phyloP scores from a whole-genome alignment of 2,797 vertebrate species.

The Florisuga fusca region DNA sequence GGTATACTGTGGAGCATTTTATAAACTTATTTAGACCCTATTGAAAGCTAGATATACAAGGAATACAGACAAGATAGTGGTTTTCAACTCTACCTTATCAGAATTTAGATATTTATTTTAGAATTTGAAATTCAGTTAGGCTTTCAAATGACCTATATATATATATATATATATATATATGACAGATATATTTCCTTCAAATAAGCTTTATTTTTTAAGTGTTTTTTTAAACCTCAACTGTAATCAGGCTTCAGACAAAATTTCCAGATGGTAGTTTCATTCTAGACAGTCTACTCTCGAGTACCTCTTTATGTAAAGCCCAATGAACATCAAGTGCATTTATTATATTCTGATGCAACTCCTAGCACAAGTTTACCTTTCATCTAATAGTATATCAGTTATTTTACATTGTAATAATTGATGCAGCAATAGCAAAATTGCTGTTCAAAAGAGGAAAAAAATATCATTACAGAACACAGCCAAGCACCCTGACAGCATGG shows the following conservation, averaged over 20 bases:
- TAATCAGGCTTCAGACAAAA: slow-evolving; percentile 45
- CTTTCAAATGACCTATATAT: neutral
- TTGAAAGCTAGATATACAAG: neutral
- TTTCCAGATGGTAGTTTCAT: slow-evolving; percentile 56
- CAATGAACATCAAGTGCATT: slow-evolving; percentile 52
- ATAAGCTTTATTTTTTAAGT: neutral
- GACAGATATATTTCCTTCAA: neutral
- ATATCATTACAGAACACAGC: slow-evolving; percentile 43
- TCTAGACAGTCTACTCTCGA: slow-evolving; percentile 35
- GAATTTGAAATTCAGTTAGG: neutral
- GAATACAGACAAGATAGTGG: neutral
- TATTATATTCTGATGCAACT: slow-evolving; percentile 45
- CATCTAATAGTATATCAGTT: slow-evolving; percentile 32
- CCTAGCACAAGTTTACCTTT: slow-evolving; percentile 24
- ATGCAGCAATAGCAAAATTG: neutral
- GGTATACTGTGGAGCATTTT: neutral
- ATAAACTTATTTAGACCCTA: neutral
- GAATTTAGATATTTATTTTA: neutral
- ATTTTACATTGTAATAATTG: slow-evolving; percentile 50
- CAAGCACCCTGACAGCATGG: slow-evolving; percentile 21
- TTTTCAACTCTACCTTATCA: neutral
- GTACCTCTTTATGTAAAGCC: slow-evolving; percentile 16
- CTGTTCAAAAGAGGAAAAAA: slow-evolving; percentile 14
- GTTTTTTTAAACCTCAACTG: slow-evolving; percentile 14
- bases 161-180: neutral